A percentile compares a stretch with the other conserved stretches of the same genome.
Conservation (phyloP, 2,113 vertebrate genomes). For the Stegastes partitus region DNA sequence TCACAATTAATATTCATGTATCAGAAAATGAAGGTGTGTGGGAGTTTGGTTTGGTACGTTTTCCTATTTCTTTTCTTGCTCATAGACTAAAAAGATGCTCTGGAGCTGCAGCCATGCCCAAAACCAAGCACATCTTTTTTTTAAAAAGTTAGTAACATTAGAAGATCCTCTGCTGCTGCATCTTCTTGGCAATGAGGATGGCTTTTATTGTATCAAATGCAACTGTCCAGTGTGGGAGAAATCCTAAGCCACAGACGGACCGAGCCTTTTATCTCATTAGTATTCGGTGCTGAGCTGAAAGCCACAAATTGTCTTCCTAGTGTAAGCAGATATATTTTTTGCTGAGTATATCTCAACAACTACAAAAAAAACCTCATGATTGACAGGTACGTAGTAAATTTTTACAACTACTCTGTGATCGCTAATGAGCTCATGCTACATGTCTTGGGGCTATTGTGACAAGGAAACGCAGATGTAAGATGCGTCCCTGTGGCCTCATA, state of each 20-base stretch:
- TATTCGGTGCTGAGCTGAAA: not conserved
- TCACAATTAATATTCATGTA: too few species aligned
- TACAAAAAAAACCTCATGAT: not conserved
- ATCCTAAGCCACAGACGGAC: not conserved
- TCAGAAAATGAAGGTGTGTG: too few species aligned
- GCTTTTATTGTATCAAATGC: not conserved
- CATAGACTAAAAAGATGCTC: too few species aligned
- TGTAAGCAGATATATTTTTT: not conserved
- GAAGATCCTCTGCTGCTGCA: not conserved
- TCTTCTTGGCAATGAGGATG: not conserved
- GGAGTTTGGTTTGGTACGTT: too few species aligned
- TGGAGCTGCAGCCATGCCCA: too few species aligned
- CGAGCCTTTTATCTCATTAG: not conserved
- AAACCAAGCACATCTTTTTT: too few species aligned
- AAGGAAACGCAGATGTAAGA: not conserved
- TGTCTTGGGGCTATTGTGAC: not conserved
- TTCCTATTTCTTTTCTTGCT: too few species aligned
- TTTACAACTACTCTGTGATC: not conserved
- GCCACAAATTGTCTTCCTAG: not conserved
- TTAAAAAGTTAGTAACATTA: too few species aligned
- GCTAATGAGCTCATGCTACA: not conserved
- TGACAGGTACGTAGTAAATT: not conserved
- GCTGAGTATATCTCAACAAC: too few species aligned
- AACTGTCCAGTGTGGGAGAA: conserved; percentile 13
- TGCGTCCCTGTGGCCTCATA: too few species aligned